phyloP scores from a whole-genome alignment of 1,140 invertebrate genomes.

The Drosophila tristis region DNA sequence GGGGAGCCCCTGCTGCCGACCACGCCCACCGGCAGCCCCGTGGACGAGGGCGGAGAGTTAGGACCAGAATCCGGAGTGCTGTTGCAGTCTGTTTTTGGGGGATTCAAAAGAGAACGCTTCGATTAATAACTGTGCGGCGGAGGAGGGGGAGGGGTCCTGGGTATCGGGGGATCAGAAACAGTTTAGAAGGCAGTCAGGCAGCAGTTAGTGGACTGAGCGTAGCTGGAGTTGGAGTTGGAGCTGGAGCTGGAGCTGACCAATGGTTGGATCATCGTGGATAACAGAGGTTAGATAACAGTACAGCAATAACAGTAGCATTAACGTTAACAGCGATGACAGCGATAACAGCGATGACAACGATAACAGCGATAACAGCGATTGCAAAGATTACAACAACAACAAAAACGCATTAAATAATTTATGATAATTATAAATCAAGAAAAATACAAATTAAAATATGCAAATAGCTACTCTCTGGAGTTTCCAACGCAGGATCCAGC shows the following conservation, averaged over 20 bases:
- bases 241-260: neutral
- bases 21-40: conserved; percentile 85
- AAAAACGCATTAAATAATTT: neutral
- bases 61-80: conserved; percentile 93
- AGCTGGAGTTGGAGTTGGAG: neutral
- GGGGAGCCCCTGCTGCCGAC: conserved; percentile 85
- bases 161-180: too few species aligned
- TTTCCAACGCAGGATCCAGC: too few species aligned
- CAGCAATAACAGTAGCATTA: conserved; percentile 13
- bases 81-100: conserved; percentile 83
- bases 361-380: conserved; percentile 13
- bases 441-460: too few species aligned
- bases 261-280: neutral
- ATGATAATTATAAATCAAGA: neutral
- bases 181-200: too few species aligned
- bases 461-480: too few species aligned
- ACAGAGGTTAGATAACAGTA: conserved; percentile 21
- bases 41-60: conserved; percentile 91
- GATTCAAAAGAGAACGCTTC: neutral
- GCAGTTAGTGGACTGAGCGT: conserved; percentile 1
- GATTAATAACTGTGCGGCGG: too few species aligned
- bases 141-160: neutral
- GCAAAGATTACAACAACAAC: neutral
- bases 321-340: conserved; percentile 29
- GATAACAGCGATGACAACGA: conserved; percentile 5